These are phyloP conservation scores for Hydrocynus forskahlii DNA, from an alignment of 2,797 vertebrate species.

Conservation along the genomic window DNA sequence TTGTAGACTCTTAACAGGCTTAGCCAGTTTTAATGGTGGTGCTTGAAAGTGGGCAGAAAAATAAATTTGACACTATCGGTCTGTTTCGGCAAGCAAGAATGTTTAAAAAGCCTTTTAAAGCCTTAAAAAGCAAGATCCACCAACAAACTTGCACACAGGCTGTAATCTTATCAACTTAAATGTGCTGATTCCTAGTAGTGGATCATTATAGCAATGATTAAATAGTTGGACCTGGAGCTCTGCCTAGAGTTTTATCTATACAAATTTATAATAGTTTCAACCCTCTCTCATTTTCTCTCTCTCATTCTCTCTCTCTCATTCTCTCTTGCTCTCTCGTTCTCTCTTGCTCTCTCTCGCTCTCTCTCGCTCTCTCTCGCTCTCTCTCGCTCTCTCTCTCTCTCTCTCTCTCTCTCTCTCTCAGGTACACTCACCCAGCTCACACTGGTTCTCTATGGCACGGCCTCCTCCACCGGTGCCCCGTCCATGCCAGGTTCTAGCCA, in stretches of 20 bases:
- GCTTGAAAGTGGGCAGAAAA: conserved; percentile 14
- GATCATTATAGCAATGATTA: neutral
- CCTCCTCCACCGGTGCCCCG: conserved; percentile 72
- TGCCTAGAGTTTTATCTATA: neutral
- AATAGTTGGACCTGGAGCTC: neutral
- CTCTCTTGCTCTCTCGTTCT: neutral
- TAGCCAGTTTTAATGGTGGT: neutral
- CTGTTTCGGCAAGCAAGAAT: conserved; percentile 25
- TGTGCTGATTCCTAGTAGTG: neutral
- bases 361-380: neutral
- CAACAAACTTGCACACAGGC: neutral
- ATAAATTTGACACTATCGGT: conserved; percentile 11
- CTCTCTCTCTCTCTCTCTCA: conserved; percentile 61
- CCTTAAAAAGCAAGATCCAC: neutral
- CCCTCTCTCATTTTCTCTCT: neutral
- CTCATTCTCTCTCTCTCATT: no score
- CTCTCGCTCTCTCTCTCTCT: neutral
- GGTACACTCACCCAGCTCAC: conserved; percentile 95
- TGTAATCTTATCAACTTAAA: neutral
- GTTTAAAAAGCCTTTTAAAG: neutral
- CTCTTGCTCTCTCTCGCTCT: neutral
- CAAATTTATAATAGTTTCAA: neutral
- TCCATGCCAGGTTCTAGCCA: conserved; percentile 70
- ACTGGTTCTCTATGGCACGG: conserved; percentile 90
- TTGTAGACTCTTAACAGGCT: conserved; percentile 41